These are phyloP conservation scores for Triplophysa yarkandensis DNA, from an alignment of 2,797 vertebrate species.

Conservation along the genomic window DNA sequence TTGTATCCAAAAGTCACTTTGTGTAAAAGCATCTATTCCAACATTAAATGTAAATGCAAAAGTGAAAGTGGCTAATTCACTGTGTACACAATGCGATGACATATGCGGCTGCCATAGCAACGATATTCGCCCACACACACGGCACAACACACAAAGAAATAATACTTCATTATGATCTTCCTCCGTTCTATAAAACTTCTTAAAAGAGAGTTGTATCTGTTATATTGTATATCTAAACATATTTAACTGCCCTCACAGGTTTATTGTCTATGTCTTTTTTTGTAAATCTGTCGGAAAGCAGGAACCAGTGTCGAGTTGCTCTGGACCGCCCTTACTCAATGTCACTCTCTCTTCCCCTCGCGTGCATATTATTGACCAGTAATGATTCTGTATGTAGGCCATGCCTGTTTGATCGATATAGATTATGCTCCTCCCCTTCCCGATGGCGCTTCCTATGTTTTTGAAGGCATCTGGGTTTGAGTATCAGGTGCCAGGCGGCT, in stretches of 20 bases:
- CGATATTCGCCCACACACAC: constrained; percentile 32
- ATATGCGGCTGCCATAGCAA: constrained; percentile 27
- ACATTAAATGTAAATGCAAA: constrained; percentile 1
- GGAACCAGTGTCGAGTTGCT: constrained; percentile 7
- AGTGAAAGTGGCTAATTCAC: constrained; percentile 33
- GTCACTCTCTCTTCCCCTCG: constrained; percentile 51
- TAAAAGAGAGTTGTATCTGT: no score
- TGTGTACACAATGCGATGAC: constrained; percentile 7
- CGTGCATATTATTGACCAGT: constrained; percentile 44
- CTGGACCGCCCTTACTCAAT: constrained; percentile 60
- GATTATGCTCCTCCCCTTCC: constrained; percentile 33
- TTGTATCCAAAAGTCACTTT: not conserved
- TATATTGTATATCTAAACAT: not conserved
- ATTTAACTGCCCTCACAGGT: not conserved
- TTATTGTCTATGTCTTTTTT: not conserved
- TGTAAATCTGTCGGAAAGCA: constrained; percentile 15
- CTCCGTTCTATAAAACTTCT: constrained; percentile 18
- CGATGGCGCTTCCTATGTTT: constrained; percentile 11
- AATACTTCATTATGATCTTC: not conserved
- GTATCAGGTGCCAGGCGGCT: constrained; percentile 9
- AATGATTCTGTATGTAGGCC: constrained; percentile 51
- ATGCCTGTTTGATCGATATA: constrained; percentile 55
- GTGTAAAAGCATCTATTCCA: not conserved
- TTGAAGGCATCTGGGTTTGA: constrained; percentile 29
- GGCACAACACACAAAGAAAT: constrained; percentile 15